A percentile compares a stretch with the other conserved stretches of the same genome.
Evolutionary conservation across 2,797 vertebrate genomes (phyloP).

Genomic region (Nannoperca obscura): DNA sequence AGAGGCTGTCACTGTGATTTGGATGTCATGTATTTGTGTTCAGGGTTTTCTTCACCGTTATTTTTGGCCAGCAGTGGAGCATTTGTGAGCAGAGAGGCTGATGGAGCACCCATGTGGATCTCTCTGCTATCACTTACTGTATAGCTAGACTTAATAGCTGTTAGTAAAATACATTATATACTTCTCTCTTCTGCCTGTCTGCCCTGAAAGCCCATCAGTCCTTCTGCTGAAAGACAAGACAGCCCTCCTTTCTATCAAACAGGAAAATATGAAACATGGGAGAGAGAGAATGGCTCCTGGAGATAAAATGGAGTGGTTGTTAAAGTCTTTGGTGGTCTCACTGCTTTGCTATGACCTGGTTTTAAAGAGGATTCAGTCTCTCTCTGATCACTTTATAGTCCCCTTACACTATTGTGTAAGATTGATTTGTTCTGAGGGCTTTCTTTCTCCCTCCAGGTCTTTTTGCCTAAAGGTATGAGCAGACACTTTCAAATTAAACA

Average conservation of each 20-base stretch:
- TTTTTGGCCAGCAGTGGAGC: background rate
- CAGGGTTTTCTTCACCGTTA: background rate
- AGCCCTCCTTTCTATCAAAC: background rate
- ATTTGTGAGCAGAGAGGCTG: background rate
- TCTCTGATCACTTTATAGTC: background rate
- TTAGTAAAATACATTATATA: background rate
- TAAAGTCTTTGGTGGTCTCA: background rate
- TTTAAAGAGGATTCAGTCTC: background rate
- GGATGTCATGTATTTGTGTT: background rate
- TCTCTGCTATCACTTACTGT: background rate
- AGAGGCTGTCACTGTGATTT: background rate
- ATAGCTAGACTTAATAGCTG: background rate
- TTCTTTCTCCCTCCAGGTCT: background rate
- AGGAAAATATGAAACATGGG: background rate
- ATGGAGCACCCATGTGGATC: slow-evolving; percentile 4
- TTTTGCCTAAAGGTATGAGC: background rate
- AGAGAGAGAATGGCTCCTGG: background rate
- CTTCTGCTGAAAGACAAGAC: background rate
- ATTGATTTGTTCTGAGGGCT: background rate
- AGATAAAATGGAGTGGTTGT: background rate
- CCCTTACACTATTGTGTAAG: background rate
- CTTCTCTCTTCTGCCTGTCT: background rate
- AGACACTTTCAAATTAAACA: background rate
- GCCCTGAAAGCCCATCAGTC: background rate
- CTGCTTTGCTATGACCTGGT: background rate